Conservation (phyloP, 2,888 invertebrate genomes). For the Drosophila austrosaltans region DNA sequence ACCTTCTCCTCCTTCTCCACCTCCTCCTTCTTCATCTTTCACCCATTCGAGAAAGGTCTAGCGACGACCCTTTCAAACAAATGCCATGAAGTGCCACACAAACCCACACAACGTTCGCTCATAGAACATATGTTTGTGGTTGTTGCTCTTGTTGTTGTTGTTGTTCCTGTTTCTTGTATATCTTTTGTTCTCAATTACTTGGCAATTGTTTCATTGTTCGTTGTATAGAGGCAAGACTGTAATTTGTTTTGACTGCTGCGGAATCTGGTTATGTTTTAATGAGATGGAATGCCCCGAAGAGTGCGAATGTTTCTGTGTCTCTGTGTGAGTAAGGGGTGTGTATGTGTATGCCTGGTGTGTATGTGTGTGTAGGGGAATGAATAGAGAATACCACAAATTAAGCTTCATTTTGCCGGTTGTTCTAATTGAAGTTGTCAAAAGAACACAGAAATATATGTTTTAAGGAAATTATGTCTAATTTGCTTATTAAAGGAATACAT, state of each 20-base stretch:
- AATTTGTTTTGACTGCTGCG: slow-evolving; percentile 37
- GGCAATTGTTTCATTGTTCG: slow-evolving; percentile 44
- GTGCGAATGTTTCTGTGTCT: neutral
- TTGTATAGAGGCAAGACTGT: slow-evolving; percentile 21
- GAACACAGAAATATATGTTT: neutral
- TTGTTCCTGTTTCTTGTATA: neutral
- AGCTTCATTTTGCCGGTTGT: neutral
- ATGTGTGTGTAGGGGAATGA: neutral
- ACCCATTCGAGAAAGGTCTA: slow-evolving; percentile 18
- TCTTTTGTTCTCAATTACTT: slow-evolving; percentile 42
- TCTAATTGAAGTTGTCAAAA: slow-evolving; percentile 9
- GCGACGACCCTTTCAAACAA: slow-evolving; percentile 35
- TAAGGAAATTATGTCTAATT: neutral
- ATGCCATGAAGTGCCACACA: slow-evolving; percentile 35
- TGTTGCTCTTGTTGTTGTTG: slow-evolving; percentile 33
- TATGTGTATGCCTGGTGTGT: too few species aligned
- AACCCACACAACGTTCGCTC: slow-evolving; percentile 32
- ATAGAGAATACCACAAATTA: slow-evolving; percentile 11
- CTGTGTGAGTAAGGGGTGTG: neutral
- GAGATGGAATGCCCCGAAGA: slow-evolving; percentile 8
- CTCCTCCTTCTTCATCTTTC: slow-evolving; percentile 2
- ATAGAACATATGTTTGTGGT: slow-evolving; percentile 33
- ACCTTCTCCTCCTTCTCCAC: too few species aligned
- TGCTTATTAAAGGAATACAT: too few species aligned
- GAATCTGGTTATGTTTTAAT: slow-evolving; percentile 17